Evolutionary conservation across 23 tunicate genomes (phyloP), one percentile per base, ranked within the genome.

Genomic region (Diplosoma virens): DNA sequence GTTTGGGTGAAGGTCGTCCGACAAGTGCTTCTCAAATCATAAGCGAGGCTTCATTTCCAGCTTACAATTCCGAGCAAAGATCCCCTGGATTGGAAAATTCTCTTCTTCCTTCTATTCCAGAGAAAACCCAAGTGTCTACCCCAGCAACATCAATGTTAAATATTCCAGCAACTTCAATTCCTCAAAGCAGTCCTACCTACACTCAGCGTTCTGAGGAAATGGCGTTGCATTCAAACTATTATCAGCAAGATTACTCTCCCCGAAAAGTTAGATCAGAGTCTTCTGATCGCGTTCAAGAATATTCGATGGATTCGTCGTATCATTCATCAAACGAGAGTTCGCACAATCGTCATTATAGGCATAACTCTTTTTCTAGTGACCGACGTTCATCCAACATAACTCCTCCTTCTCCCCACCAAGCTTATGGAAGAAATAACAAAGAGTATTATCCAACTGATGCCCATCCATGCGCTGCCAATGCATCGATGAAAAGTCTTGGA

Each of bases 311-410:
- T 9, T 7, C 69, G 11, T 36, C 3, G 33, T 71, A 27, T 3
- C 64, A 66, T 35, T 36, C 48, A 30, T 4, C 41, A 0, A 24
- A 21, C 23, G 76, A 73, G 2, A 3, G 14, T 48, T 48, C 78
- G n/a, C 60, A 61, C 3, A 33, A 32, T 9, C 33, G 81, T 6
- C 87, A 70, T 48, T 65, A 58, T 7, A 75, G 87, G 14, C 79
- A 73, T 37, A 56, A 81, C n/a, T 82, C 87, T 9, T 82, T 59
- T 54, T 53, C 79, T 24, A 79, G 58, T 11, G 63, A 76, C 25
- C 41, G 78, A 14, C 59, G 79, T 0, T 16, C 78, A 3, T 63
- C 87, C 1, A 73, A 48, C 75, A 63, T 82, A 0, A 50, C 80
- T 17, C 79, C 87, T 23, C 80, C 87, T 26, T 73, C 87, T 9